Evolutionary conservation across 2,797 vertebrate species (phyloP).

Genomic region (Paratrypauchen microcephalus): DNA sequence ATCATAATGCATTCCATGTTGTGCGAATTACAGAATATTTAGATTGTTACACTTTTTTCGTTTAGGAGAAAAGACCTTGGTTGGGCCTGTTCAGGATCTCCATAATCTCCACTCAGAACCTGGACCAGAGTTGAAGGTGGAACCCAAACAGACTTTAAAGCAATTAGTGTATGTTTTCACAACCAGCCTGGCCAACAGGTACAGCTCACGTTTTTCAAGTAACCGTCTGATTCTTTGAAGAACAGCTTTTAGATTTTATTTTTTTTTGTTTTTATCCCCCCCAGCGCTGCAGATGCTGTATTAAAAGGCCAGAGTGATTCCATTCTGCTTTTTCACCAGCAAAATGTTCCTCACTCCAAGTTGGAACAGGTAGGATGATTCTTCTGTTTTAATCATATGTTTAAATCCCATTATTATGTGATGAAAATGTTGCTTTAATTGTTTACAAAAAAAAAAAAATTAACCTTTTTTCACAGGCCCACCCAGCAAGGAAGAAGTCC

Average conservation of each 20-base stretch:
- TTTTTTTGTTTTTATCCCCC: no score
- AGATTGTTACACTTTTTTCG: constrained; percentile 12
- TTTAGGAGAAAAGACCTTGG: constrained; percentile 83
- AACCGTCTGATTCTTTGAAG: not conserved
- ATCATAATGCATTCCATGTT: not conserved
- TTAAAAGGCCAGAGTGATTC: constrained; percentile 92
- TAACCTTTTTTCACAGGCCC: constrained; percentile 54
- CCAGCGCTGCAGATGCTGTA: constrained; percentile 95
- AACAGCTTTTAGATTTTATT: no score
- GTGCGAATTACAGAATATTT: constrained; percentile 15
- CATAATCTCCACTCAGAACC: constrained; percentile 77
- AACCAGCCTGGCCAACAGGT: constrained; percentile 96
- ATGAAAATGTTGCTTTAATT: not conserved
- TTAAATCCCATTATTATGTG: not conserved
- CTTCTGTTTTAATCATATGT: not conserved
- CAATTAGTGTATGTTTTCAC: constrained; percentile 97
- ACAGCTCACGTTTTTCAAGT: constrained; percentile 41
- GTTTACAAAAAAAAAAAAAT: no score
- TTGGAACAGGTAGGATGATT: constrained; percentile 89
- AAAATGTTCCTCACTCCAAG: constrained; percentile 90
- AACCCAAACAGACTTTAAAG: constrained; percentile 78
- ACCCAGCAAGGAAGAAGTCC: constrained; percentile 81
- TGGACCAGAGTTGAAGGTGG: constrained; percentile 65
- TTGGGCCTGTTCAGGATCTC: constrained; percentile 80
- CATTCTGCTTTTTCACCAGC: constrained; percentile 96